These are phyloP conservation scores for Astropecten irregularis DNA, from an alignment of 53 echinoderm and acorn worm genomes.

Conservation along the genomic window DNA sequence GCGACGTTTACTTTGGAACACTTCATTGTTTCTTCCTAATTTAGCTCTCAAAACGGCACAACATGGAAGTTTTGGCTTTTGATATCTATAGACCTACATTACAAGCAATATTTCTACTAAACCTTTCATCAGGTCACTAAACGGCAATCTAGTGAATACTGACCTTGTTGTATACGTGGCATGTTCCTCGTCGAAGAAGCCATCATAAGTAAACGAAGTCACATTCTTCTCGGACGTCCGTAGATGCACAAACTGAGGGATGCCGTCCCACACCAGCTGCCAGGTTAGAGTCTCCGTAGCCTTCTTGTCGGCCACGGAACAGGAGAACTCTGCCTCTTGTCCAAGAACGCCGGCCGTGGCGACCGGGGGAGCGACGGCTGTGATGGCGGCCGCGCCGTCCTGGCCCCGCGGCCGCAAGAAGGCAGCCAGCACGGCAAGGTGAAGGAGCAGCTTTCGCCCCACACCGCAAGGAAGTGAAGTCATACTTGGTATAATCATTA, in stretches of 20 bases:
- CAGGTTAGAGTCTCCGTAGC: neutral
- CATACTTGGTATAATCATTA: too few relatives aligned
- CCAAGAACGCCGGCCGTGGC: slow-evolving; percentile 22
- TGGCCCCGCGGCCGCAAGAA: neutral
- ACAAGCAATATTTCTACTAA: neutral
- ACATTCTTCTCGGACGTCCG: neutral
- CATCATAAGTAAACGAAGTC: neutral
- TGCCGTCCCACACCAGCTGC: slow-evolving; percentile 13
- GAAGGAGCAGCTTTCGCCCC: neutral
- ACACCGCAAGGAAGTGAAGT: too few relatives aligned
- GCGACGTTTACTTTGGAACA: too few relatives aligned
- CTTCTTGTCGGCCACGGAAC: slow-evolving; percentile 29
- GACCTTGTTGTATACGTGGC: slow-evolving; percentile 37
- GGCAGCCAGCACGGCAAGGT: neutral
- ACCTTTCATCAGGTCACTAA: neutral
- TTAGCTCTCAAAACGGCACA: too few relatives aligned
- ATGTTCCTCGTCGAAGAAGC: neutral
- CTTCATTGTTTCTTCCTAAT: too few relatives aligned
- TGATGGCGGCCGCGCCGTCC: slow-evolving; percentile 8
- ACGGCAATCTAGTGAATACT: too few relatives aligned
- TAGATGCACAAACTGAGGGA: slow-evolving; percentile 7
- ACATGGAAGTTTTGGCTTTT: too few relatives aligned
- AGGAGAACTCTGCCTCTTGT: slow-evolving; percentile 16
- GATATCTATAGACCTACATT: too few relatives aligned
- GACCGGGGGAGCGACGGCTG: neutral